These are phyloP conservation scores for Diplodus sargus DNA, from an alignment of 2,797 vertebrate species.

Conservation along the genomic window DNA sequence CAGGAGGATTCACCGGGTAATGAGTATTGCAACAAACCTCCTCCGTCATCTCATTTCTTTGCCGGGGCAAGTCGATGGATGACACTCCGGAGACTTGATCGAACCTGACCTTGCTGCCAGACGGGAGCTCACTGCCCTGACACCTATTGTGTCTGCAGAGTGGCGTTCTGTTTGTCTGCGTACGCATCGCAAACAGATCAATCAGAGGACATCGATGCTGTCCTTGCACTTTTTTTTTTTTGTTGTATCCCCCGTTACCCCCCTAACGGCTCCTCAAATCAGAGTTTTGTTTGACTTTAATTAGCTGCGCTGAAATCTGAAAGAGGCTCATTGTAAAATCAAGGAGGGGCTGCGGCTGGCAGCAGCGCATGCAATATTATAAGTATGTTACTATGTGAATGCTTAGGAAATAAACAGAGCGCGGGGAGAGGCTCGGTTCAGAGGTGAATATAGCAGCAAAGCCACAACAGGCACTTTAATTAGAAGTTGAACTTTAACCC, in stretches of 20 bases:
- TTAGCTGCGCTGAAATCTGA: slow-evolving; percentile 66
- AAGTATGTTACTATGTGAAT: slow-evolving; percentile 53
- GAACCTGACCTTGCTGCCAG: slow-evolving; percentile 63
- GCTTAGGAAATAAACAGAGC: slow-evolving; percentile 72
- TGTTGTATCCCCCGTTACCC: slow-evolving; percentile 26
- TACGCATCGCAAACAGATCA: slow-evolving; percentile 48
- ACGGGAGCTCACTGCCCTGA: slow-evolving; percentile 40
- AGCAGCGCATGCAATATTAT: slow-evolving; percentile 56
- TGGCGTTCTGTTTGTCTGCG: background rate
- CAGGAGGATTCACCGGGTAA: slow-evolving; percentile 74
- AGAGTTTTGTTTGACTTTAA: slow-evolving; percentile 80
- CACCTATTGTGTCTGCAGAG: slow-evolving; percentile 48
- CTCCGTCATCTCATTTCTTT: slow-evolving; percentile 77
- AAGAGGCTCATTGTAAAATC: slow-evolving; percentile 77
- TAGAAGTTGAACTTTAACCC: slow-evolving; percentile 82
- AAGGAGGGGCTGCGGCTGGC: slow-evolving; percentile 52
- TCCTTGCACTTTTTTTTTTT: slow-evolving; percentile 44
- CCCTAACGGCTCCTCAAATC: slow-evolving; percentile 54
- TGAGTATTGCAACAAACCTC: slow-evolving; percentile 69
- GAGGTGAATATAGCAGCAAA: slow-evolving; percentile 65
- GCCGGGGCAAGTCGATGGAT: slow-evolving; percentile 63
- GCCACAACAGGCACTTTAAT: slow-evolving; percentile 78
- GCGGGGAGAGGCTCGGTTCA: slow-evolving; percentile 57
- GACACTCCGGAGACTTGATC: slow-evolving; percentile 68
- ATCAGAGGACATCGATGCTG: slow-evolving; percentile 64